A percentile compares a stretch with the other conserved stretches of the same genome.
Evolutionary conservation across 2,113 vertebrate species (phyloP).

Genomic region (Epinephelus fuscoguttatus): DNA sequence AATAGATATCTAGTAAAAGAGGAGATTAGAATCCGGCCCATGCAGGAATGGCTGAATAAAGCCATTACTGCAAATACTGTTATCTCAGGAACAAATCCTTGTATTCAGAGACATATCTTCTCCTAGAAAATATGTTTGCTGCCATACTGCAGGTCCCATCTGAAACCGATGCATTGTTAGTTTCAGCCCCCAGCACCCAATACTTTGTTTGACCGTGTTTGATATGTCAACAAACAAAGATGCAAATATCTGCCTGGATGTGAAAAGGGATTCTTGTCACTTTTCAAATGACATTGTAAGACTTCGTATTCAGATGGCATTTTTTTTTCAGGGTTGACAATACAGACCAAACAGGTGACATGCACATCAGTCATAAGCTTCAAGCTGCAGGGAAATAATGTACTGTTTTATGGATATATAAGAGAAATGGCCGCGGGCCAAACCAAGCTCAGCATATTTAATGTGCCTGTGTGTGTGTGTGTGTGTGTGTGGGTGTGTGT

Average conservation of each 20-base stretch:
- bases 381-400: slow-evolving; percentile 72
- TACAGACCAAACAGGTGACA: slow-evolving; percentile 71
- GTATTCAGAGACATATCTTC: slow-evolving; percentile 45
- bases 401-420: slow-evolving; percentile 77
- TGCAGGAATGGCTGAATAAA: slow-evolving; percentile 49
- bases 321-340: slow-evolving; percentile 56
- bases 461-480: slow-evolving; percentile 46
- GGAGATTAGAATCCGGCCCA: slow-evolving; percentile 58
- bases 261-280: slow-evolving; percentile 41
- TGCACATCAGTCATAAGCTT: slow-evolving; percentile 71
- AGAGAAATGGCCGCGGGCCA: slow-evolving; percentile 78
- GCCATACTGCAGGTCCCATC: background rate
- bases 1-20: slow-evolving; percentile 53
- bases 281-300: slow-evolving; percentile 34
- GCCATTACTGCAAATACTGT: slow-evolving; percentile 53
- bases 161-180: slow-evolving; percentile 35
- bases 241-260: slow-evolving; percentile 53
- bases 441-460: slow-evolving; percentile 81
- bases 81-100: slow-evolving; percentile 61
- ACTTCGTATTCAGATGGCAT: slow-evolving; percentile 59
- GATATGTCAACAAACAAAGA: slow-evolving; percentile 61
- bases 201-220: slow-evolving; percentile 15
- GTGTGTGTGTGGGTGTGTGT: slow-evolving; percentile 25
- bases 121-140: slow-evolving; percentile 37
- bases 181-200: background rate